Percentiles rank a stretch among this genome's conserved stretches.
Evolutionary conservation across 2,888 invertebrate genomes (phyloP).

Genomic region (Limnephilus auricula): DNA sequence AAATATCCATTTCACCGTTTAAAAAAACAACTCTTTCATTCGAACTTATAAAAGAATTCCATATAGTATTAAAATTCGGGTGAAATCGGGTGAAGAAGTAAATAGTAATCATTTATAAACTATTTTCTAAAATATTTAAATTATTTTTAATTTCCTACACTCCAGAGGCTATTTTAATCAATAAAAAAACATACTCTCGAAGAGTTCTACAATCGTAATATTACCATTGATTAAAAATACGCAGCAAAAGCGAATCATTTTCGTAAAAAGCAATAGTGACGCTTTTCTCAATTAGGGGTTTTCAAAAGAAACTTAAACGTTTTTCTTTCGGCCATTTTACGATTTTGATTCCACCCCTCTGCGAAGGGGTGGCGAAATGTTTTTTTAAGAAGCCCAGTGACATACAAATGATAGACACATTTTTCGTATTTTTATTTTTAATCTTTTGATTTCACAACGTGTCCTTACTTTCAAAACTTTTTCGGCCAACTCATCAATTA

Average conservation of each 20-base stretch:
- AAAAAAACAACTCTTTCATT: too few relatives aligned
- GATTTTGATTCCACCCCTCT: constrained; percentile 24
- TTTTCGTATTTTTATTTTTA: too few relatives aligned
- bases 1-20: too few relatives aligned
- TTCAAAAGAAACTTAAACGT: constrained; percentile 57
- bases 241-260: background rate
- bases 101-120: too few relatives aligned
- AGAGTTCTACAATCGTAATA: background rate
- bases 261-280: constrained; percentile 53
- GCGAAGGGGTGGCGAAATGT: constrained; percentile 23
- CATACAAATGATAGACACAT: background rate
- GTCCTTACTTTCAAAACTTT: too few relatives aligned
- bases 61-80: too few relatives aligned
- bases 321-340: constrained; percentile 54
- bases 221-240: background rate
- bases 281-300: constrained; percentile 63
- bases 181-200: background rate
- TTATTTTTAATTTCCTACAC: too few relatives aligned
- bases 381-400: background rate
- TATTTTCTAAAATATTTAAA: too few relatives aligned
- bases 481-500: too few relatives aligned
- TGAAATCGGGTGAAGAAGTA: too few relatives aligned
- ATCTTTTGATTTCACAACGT: too few relatives aligned
- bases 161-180: background rate
- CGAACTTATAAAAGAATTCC: too few relatives aligned